Evolutionary conservation across 2,113 vertebrate species (phyloP), one percentile per base, ranked within the genome.

Genomic region (Suncus etruscus): DNA sequence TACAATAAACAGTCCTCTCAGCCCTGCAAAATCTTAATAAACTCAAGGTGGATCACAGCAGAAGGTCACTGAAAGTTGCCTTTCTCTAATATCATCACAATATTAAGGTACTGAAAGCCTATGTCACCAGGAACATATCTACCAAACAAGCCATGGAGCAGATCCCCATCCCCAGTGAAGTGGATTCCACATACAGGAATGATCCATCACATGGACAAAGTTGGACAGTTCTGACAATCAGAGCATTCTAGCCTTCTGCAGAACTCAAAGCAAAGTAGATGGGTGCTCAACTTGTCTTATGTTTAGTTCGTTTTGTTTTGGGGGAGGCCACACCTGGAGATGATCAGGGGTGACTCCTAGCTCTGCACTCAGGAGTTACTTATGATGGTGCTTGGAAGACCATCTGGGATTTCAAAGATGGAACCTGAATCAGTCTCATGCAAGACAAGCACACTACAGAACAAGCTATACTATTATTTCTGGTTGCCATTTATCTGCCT

Each of bases 151-250:
- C 47, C 63, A 82, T 16, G 80, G 27, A 63, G 76, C 31, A 54
- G 51, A 83, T 81, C 92, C 48, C 24, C 47, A 70, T 66, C 47
- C 68, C 70, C 85, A 70, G 63, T 51, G 25, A 84, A 58, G 18
- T 27, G 74, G 39, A 74, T 76, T 87, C 65, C 70, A 84, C 83
- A 50, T n/a, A 75, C 31, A 58, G n/a, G n/a, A 85, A 76, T 11
- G 74, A 63, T 75, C 20, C 73, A 75, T 75, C 29, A 58, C 9
- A 3, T 0, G 45, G 45, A 91, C 50, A 47, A 83, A 90, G 51
- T 82, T 83, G 51, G 68, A 29, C 47, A 80, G 83, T 32, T 65
- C 83, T 87, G 81, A 11, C 18, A n/a, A n/a, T n/a, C n/a, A 3
- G 39, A 50, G 25, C 50, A 9, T 48, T 31, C n/a, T 15, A 18